Evolutionary conservation across 2,888 invertebrate genomes (phyloP).

Genomic region (Drosophila prostipennis): DNA sequence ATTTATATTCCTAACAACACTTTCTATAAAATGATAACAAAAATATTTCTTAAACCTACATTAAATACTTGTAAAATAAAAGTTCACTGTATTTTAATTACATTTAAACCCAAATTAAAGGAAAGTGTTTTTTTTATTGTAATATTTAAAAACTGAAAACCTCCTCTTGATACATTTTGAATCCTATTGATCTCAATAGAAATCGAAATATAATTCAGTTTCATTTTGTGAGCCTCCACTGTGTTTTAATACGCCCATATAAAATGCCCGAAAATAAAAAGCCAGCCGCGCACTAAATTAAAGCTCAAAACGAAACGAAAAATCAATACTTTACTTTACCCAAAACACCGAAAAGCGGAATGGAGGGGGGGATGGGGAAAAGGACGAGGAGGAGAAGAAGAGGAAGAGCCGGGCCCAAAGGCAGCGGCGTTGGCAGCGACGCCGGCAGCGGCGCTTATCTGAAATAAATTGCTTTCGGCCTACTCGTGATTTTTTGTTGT

Average conservation of each 20-base stretch:
- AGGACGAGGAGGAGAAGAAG: neutral
- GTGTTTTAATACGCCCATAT: conserved; percentile 10
- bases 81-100: no score
- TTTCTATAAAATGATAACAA: no score
- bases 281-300: conserved; percentile 65
- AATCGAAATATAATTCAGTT: no score
- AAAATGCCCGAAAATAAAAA: conserved; percentile 40
- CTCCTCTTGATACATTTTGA: no score
- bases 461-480: conserved; percentile 79
- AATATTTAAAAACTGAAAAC: no score
- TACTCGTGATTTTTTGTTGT: conserved; percentile 72
- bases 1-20: no score
- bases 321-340: conserved; percentile 69
- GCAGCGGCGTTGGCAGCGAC: conserved; percentile 23
- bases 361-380: conserved; percentile 1
- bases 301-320: conserved; percentile 65
- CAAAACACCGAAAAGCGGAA: conserved; percentile 35
- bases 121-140: no score
- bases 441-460: conserved; percentile 48
- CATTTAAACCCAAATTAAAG: no score
- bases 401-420: conserved; percentile 9
- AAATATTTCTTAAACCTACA: no score
- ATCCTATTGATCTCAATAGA: no score
- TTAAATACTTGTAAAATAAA: no score
- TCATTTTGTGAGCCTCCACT: neutral